These are phyloP conservation scores for Thunnus albacares DNA, from an alignment of 2,797 vertebrate species.

Conservation along the genomic window DNA sequence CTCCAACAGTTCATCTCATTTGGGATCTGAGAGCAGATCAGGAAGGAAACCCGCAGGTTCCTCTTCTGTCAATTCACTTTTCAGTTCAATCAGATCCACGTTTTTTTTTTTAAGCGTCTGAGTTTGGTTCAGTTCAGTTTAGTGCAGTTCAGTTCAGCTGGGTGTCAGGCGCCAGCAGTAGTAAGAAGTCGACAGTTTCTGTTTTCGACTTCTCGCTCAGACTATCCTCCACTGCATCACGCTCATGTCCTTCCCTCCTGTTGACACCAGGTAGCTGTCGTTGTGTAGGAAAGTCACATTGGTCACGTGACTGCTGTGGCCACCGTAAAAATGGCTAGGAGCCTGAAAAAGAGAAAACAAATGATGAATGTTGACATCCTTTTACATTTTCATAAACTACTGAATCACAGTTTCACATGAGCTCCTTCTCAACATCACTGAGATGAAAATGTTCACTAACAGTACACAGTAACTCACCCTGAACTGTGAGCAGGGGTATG, in stretches of 20 bases:
- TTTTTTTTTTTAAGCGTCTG: slow-evolving; percentile 37
- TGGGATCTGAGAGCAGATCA: slow-evolving; percentile 53
- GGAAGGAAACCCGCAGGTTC: slow-evolving; percentile 42
- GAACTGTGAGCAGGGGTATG: slow-evolving; percentile 95
- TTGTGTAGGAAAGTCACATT: slow-evolving; percentile 95
- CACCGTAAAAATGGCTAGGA: slow-evolving; percentile 93
- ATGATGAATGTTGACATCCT: background rate
- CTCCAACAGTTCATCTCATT: slow-evolving; percentile 45
- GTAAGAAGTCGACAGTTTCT: slow-evolving; percentile 24
- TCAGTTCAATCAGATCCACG: slow-evolving; percentile 52
- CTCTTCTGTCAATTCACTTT: slow-evolving; percentile 58
- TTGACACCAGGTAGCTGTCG: slow-evolving; percentile 96
- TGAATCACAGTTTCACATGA: background rate
- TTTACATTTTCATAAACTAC: background rate
- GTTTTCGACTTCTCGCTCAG: slow-evolving; percentile 73
- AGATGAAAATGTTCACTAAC: background rate
- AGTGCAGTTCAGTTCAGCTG: slow-evolving; percentile 57
- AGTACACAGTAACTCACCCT: slow-evolving; percentile 86
- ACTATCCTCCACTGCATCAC: slow-evolving; percentile 98
- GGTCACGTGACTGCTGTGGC: slow-evolving; percentile 99
- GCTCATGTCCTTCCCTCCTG: slow-evolving; percentile 97
- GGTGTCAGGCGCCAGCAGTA: slow-evolving; percentile 31
- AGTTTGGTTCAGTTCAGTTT: slow-evolving; percentile 69
- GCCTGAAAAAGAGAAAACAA: slow-evolving; percentile 84
- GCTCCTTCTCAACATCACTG: background rate